These are phyloP conservation scores for Sinotaia quadrata DNA, from an alignment of 2,888 invertebrate genomes.

Conservation along the genomic window DNA sequence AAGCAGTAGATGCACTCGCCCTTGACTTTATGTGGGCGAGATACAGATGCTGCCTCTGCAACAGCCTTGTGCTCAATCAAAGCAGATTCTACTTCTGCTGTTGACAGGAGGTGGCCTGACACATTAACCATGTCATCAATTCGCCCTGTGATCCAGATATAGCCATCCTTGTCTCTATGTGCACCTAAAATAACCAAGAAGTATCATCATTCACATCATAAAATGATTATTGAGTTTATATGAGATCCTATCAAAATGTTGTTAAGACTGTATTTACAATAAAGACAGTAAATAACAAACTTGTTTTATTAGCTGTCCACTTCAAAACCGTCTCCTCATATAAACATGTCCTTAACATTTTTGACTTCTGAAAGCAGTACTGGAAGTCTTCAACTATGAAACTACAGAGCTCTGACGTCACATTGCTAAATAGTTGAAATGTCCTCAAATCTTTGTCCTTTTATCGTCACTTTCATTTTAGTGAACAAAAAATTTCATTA, in stretches of 20 bases:
- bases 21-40: conserved; percentile 93
- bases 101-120: conserved; percentile 97
- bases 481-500: too few relatives aligned
- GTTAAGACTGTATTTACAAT: background rate
- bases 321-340: too few relatives aligned
- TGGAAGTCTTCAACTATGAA: too few relatives aligned
- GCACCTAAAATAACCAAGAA: conserved; percentile 79
- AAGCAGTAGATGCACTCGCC: conserved; percentile 98
- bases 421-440: too few relatives aligned
- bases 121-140: conserved; percentile 99
- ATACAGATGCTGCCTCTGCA: conserved; percentile 96
- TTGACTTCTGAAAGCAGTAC: too few relatives aligned
- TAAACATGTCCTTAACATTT: too few relatives aligned
- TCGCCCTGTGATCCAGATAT: conserved; percentile 95
- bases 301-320: too few relatives aligned
- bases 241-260: background rate
- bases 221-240: background rate
- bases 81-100: conserved; percentile 84
- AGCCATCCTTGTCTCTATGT: conserved; percentile 91
- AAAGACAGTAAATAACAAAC: too few relatives aligned
- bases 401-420: too few relatives aligned
- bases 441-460: too few relatives aligned
- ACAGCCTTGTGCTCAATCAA: conserved; percentile 76
- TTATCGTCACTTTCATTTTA: too few relatives aligned
- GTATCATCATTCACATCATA: background rate